Evolutionary conservation across 2,888 invertebrate species (phyloP).

Genomic region (Tachystola acroxantha): DNA sequence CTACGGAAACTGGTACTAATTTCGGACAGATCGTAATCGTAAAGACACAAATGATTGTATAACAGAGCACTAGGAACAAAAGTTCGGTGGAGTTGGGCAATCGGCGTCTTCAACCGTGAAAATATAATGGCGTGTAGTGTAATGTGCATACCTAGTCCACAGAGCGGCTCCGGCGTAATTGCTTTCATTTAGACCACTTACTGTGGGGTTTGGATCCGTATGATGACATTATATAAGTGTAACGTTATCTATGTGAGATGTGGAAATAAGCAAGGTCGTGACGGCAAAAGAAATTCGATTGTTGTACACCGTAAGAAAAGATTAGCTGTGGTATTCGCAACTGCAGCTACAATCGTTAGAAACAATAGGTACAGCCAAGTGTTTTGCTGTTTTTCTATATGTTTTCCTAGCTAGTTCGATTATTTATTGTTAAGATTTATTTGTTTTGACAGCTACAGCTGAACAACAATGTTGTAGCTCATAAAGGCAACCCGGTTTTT

Average conservation of each 20-base stretch:
- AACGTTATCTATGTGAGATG: background rate
- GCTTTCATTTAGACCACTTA: constrained; percentile 36
- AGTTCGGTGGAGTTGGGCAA: constrained; percentile 36
- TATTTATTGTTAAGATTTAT: too few species aligned
- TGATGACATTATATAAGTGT: constrained; percentile 3
- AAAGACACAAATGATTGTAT: constrained; percentile 12
- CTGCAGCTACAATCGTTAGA: too few species aligned
- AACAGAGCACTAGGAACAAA: constrained; percentile 14
- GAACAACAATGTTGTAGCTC: too few species aligned
- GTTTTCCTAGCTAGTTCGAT: too few species aligned
- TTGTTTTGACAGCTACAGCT: too few species aligned
- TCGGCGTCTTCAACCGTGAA: constrained; percentile 40
- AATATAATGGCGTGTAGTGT: constrained; percentile 45
- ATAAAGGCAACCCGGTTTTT: too few species aligned
- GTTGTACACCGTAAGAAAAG: too few species aligned
- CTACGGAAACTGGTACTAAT: too few species aligned
- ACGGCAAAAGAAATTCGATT: too few species aligned
- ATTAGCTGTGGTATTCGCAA: too few species aligned
- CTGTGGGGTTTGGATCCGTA: constrained; percentile 12
- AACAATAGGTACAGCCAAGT: too few species aligned
- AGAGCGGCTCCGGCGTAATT: constrained; percentile 28
- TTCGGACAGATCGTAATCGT: background rate
- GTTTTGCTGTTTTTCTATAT: too few species aligned
- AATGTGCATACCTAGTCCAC: constrained; percentile 23
- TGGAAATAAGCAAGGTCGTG: background rate